phyloP scores from a whole-genome alignment of 2,113 vertebrate species.

The Gobiocypris rarus region DNA sequence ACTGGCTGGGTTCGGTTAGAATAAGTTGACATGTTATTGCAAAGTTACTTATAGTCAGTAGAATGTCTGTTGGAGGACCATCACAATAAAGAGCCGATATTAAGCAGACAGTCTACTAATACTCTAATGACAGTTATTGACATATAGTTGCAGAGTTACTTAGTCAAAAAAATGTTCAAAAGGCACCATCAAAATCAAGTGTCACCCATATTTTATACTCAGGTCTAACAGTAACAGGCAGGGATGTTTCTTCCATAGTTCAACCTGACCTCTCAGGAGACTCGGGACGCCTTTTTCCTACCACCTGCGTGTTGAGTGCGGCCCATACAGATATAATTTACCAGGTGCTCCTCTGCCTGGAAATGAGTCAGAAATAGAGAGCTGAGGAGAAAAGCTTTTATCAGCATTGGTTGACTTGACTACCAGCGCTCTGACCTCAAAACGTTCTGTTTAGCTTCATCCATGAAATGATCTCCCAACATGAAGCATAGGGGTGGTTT shows the following conservation, averaged over 20 bases:
- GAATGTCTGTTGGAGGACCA: too few species aligned
- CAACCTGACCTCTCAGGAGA: conserved; percentile 48
- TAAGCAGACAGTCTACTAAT: too few species aligned
- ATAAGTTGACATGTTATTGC: too few species aligned
- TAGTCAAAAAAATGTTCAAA: too few species aligned
- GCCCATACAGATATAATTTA: conserved; percentile 2
- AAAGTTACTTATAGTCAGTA: too few species aligned
- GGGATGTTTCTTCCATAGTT: conserved; percentile 33
- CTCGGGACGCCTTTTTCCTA: neutral
- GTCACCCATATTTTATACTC: neutral
- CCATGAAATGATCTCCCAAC: neutral
- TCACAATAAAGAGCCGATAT: too few species aligned
- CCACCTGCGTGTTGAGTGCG: neutral
- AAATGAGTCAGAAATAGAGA: conserved; percentile 2
- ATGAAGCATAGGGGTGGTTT: neutral
- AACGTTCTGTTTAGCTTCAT: neutral
- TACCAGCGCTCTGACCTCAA: neutral
- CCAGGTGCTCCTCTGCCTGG: neutral
- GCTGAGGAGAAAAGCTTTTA: conserved; percentile 8
- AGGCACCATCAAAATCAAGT: too few species aligned
- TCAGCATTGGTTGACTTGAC: neutral
- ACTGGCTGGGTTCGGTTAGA: too few species aligned
- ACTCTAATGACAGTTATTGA: too few species aligned
- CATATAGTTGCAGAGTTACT: too few species aligned
- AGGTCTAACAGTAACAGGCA: conserved; percentile 20